phyloP scores from a whole-genome alignment of 2,888 invertebrate species.

The Agelastica alni region DNA sequence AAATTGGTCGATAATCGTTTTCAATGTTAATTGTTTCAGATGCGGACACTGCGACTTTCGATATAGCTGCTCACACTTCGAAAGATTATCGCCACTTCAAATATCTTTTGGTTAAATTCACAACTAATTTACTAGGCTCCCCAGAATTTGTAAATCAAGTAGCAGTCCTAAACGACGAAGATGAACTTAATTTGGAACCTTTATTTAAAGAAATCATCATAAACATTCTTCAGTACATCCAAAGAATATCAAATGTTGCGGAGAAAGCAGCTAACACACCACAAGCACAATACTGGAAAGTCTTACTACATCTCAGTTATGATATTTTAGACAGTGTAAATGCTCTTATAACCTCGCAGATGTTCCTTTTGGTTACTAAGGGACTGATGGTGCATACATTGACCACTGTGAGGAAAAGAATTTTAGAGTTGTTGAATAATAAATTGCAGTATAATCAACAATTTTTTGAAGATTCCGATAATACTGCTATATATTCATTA shows the following conservation, averaged over 20 bases:
- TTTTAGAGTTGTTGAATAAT: constrained; percentile 82
- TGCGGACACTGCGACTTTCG: constrained; percentile 67
- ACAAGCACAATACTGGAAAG: constrained; percentile 79
- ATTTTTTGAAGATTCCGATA: constrained; percentile 61
- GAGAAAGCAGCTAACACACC: constrained; percentile 65
- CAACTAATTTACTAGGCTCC: constrained; percentile 71
- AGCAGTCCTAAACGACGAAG: constrained; percentile 59
- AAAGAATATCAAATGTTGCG: constrained; percentile 65
- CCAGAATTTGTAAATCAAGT: constrained; percentile 71
- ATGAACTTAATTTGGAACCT: constrained; percentile 61
- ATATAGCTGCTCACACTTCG: constrained; percentile 61
- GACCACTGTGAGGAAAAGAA: constrained; percentile 73
- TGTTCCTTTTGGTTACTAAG: constrained; percentile 79
- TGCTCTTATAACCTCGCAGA: constrained; percentile 74
- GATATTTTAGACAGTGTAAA: constrained; percentile 82
- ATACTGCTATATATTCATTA: constrained; percentile 60
- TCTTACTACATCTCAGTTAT: constrained; percentile 76
- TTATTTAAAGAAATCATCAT: constrained; percentile 73
- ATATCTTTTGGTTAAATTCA: constrained; percentile 76
- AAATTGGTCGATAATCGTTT: too few species aligned
- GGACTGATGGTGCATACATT: constrained; percentile 74
- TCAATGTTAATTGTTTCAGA: too few species aligned
- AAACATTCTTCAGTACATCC: constrained; percentile 69
- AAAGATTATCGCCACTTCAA: constrained; percentile 85
- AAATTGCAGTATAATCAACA: constrained; percentile 73